Conservation (phyloP, 2,797 vertebrate species). For the Margarornis squamiger region DNA sequence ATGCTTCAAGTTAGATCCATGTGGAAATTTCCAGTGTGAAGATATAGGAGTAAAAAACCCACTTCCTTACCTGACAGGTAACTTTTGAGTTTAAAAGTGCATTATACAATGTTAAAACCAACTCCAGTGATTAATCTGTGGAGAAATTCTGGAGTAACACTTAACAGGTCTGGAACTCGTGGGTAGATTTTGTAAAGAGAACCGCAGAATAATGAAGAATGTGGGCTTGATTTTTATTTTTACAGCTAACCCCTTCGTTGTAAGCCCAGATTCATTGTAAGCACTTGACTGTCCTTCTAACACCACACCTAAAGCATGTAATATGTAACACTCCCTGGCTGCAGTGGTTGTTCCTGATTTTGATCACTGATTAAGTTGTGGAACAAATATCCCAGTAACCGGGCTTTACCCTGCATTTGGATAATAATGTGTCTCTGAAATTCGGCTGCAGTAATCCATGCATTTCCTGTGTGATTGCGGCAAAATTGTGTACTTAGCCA, state of each 20-base stretch:
- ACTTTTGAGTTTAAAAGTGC: not conserved
- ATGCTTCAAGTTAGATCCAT: not conserved
- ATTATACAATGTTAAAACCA: not conserved
- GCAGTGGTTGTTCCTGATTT: not conserved
- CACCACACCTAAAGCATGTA: not conserved
- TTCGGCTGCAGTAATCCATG: not conserved
- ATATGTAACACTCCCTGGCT: not conserved
- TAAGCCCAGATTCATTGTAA: not conserved
- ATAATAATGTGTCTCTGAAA: not conserved
- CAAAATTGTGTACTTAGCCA: not conserved
- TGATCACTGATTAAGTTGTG: not conserved
- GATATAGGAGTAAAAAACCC: not conserved
- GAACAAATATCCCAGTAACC: not conserved
- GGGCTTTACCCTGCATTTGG: not conserved
- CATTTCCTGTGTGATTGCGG: not conserved
- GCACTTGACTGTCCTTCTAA: not conserved
- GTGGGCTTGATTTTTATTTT: not conserved
- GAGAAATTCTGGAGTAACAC: not conserved
- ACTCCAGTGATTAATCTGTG: not conserved
- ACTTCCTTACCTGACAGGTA: not conserved
- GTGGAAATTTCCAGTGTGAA: constrained; percentile 30
- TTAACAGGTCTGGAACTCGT: not conserved
- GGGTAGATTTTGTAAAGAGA: not conserved
- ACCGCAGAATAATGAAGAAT: not conserved
- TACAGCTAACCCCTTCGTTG: not conserved